These are phyloP conservation scores for Trematocara unimaculatum DNA, from an alignment of 2,113 vertebrate genomes.

Conservation along the genomic window DNA sequence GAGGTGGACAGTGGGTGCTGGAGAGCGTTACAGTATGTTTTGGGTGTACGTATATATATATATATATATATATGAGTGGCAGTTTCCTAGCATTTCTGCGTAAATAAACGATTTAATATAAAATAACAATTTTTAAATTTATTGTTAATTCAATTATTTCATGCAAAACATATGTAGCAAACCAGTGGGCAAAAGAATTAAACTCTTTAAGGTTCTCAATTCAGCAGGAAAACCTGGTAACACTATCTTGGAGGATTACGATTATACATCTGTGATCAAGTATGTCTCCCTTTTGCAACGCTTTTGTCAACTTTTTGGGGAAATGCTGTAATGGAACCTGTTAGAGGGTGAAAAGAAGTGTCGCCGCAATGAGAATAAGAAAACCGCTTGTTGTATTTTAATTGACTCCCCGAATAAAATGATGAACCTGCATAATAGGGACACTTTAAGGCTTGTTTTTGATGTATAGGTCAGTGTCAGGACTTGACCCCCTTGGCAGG, in stretches of 20 bases:
- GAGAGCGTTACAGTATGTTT: neutral
- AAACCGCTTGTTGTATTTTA: neutral
- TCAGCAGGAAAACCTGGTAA: neutral
- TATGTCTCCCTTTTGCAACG: fast-evolving
- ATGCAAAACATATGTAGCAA: neutral
- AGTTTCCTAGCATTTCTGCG: neutral
- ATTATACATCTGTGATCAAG: neutral
- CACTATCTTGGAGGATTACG: neutral
- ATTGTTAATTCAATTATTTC: neutral
- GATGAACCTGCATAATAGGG: neutral
- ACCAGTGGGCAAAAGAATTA: neutral
- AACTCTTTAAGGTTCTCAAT: neutral
- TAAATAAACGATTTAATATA: fast-evolving
- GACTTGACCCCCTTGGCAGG: conserved; percentile 84
- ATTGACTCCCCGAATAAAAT: neutral
- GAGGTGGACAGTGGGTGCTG: neutral
- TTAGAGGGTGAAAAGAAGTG: neutral
- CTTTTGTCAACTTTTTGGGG: neutral
- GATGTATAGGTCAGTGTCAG: conserved; percentile 57
- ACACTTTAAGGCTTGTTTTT: neutral
- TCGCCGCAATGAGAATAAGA: neutral
- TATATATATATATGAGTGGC: neutral
- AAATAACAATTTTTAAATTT: neutral
- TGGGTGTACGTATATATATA: neutral
- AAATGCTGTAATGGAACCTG: neutral